Evolutionary conservation across 2,113 vertebrate genomes (phyloP).

Genomic region (Scophthalmus maximus): DNA sequence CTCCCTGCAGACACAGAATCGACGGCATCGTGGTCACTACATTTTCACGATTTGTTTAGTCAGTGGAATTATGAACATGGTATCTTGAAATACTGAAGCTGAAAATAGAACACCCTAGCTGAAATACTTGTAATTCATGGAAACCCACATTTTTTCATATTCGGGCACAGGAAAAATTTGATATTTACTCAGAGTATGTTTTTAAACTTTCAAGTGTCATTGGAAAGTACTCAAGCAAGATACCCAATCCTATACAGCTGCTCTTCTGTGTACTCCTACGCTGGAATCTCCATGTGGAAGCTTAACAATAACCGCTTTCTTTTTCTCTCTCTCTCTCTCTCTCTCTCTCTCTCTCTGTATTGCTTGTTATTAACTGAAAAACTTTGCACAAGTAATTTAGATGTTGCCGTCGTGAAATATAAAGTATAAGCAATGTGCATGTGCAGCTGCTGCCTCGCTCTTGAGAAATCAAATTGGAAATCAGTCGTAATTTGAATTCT

Average conservation of each 20-base stretch:
- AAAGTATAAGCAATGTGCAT: conserved; percentile 5
- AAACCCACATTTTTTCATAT: no score
- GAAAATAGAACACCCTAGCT: no score
- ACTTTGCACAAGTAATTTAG: background rate
- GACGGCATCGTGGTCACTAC: conserved; percentile 19
- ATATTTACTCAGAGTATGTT: conserved; percentile 10
- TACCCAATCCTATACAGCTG: no score
- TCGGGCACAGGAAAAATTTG: background rate
- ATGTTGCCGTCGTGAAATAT: background rate
- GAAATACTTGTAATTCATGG: no score
- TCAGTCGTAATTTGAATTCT: conserved; percentile 61
- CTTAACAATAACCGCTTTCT: no score
- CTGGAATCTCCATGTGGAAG: no score
- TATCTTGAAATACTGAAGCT: background rate
- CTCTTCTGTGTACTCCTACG: no score
- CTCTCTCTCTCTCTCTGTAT: no score
- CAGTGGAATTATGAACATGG: background rate
- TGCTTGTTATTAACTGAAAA: conserved; percentile 16
- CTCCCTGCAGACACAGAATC: conserved; percentile 78
- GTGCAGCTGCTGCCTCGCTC: conserved; percentile 47
- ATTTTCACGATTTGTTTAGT: conserved; percentile 20
- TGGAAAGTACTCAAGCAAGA: no score
- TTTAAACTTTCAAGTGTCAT: background rate
- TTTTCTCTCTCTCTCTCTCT: no score
- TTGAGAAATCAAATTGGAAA: conserved; percentile 66